A percentile compares a stretch with the other conserved stretches of the same genome.
These are phyloP conservation scores for Paedocypris micromegethes DNA, from an alignment of 2,797 vertebrate genomes.

Conservation along the genomic window DNA sequence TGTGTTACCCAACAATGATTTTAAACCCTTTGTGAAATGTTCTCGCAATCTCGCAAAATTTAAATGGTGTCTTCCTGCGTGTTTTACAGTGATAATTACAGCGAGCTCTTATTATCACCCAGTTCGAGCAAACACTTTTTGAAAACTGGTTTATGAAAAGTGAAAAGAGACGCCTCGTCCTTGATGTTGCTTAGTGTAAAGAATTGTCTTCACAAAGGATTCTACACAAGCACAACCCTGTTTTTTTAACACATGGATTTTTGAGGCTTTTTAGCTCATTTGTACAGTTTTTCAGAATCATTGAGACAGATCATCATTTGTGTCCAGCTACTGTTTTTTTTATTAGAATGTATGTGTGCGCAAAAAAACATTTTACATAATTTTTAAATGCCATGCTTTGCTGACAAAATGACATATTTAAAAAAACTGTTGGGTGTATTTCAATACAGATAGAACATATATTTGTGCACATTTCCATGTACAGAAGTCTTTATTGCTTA, in stretches of 20 bases:
- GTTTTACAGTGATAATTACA: constrained; percentile 13
- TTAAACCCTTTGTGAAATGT: constrained; percentile 27
- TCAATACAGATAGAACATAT: constrained; percentile 36
- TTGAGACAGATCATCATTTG: constrained; percentile 50
- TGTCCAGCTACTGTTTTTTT: background rate
- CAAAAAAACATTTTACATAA: no score
- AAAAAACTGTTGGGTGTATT: constrained; percentile 46
- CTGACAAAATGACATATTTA: constrained; percentile 57
- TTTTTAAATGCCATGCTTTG: constrained; percentile 56
- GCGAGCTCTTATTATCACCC: constrained; percentile 7
- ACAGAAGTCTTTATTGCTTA: constrained; percentile 47
- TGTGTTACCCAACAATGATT: constrained; percentile 5
- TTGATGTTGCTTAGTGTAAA: constrained; percentile 1
- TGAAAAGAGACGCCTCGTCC: background rate
- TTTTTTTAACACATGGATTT: no score
- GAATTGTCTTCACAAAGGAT: constrained; percentile 29
- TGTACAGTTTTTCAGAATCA: no score
- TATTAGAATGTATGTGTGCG: no score
- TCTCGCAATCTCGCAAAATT: constrained; percentile 38
- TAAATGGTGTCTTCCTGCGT: constrained; percentile 28
- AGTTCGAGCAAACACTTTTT: background rate
- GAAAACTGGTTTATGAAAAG: background rate
- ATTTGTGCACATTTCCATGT: constrained; percentile 44
- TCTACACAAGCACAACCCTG: constrained; percentile 62
- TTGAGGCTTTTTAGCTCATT: no score